Conservation (phyloP, 2,797 vertebrate species). For the Phaenicophaeus curvirostris region DNA sequence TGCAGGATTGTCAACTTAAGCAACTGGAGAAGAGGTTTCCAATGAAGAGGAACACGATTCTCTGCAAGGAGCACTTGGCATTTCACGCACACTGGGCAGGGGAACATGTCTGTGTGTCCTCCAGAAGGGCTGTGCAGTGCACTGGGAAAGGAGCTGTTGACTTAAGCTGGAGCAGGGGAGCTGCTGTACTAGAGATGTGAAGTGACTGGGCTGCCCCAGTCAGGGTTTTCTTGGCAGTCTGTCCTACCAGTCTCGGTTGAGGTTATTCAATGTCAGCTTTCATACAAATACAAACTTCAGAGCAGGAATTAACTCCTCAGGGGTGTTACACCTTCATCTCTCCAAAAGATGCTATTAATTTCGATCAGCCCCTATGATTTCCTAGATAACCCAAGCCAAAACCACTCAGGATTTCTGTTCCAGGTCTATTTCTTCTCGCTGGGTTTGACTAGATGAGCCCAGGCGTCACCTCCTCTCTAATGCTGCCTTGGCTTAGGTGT, state of each 20-base stretch:
- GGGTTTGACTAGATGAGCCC: background rate
- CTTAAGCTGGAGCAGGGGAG: background rate
- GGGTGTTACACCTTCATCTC: background rate
- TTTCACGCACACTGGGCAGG: background rate
- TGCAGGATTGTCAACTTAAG: background rate
- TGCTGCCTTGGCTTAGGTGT: background rate
- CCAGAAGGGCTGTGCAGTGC: background rate
- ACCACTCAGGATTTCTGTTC: background rate
- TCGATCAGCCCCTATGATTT: background rate
- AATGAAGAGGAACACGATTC: background rate
- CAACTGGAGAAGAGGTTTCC: background rate
- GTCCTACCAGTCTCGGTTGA: background rate
- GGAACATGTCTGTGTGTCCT: background rate
- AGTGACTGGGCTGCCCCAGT: background rate
- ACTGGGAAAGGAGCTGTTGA: background rate
- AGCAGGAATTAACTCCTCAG: background rate
- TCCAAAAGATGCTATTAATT: background rate
- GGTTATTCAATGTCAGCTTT: background rate
- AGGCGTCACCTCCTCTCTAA: background rate
- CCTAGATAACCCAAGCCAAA: background rate
- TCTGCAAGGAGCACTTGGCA: background rate
- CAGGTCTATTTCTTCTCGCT: background rate
- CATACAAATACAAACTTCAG: background rate
- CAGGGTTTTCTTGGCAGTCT: background rate
- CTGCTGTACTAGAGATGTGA: background rate